phyloP scores from a whole-genome alignment of 1,140 invertebrate species.

The Oreohelix idahoensis region DNA sequence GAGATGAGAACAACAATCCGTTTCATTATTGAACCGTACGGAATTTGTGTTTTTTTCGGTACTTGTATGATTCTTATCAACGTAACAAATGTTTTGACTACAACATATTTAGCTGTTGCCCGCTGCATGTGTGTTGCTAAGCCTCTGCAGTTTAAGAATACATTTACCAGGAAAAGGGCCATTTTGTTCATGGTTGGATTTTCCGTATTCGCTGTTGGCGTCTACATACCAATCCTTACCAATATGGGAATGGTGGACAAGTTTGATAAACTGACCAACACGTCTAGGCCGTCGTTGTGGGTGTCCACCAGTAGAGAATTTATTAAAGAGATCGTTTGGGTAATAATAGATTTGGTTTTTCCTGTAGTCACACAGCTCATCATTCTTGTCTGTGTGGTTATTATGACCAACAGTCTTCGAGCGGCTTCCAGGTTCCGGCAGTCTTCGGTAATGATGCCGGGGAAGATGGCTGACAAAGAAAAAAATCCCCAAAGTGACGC shows the following conservation, averaged over 20 bases:
- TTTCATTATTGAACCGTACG: no score
- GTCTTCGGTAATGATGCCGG: not conserved
- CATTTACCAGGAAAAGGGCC: not conserved
- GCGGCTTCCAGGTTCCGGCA: not conserved
- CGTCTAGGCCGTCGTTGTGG: not conserved
- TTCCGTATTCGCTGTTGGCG: not conserved
- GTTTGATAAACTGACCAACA: not conserved
- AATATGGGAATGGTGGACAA: not conserved
- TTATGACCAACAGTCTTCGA: slow-evolving; percentile 4
- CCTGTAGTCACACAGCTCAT: not conserved
- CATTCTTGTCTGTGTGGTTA: not conserved
- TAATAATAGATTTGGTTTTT: not conserved
- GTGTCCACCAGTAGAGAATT: not conserved
- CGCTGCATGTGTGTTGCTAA: no score
- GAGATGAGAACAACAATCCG: no score
- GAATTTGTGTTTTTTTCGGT: no score
- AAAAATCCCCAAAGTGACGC: no score
- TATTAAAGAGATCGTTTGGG: slow-evolving; percentile 4
- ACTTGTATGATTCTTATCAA: no score
- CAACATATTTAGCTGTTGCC: no score
- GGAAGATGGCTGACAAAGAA: not conserved
- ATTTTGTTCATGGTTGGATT: not conserved
- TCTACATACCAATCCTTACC: not conserved
- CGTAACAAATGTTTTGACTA: no score
- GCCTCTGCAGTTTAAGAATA: not conserved